A percentile compares a stretch with the other conserved stretches of the same genome.
These are phyloP conservation scores for Dryas iulia DNA, from an alignment of 1,140 invertebrate genomes.

Conservation along the genomic window DNA sequence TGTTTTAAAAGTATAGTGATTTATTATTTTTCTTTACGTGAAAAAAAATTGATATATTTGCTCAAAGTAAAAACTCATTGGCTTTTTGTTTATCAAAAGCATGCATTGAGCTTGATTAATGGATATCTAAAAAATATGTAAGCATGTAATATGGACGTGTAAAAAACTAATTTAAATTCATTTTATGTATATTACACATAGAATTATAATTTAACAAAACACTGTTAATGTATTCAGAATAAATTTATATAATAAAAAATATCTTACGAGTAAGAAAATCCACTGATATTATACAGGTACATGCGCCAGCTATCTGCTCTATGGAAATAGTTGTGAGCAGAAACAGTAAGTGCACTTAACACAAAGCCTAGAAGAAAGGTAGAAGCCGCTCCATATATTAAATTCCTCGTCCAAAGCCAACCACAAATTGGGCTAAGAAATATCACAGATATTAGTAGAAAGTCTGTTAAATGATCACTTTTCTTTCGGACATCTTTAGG, in stretches of 20 bases:
- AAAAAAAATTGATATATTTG: too few species aligned
- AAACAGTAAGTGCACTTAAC: slow-evolving; percentile 81
- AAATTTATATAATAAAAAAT: not conserved
- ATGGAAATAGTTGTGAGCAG: slow-evolving; percentile 92
- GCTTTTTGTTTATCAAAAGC: too few species aligned
- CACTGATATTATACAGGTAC: slow-evolving; percentile 88
- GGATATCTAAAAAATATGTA: too few species aligned
- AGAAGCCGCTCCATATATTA: slow-evolving; percentile 43
- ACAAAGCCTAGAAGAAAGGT: slow-evolving; percentile 70
- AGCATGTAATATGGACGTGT: too few species aligned
- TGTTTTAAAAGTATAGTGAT: not conserved
- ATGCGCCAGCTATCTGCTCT: slow-evolving; percentile 89
- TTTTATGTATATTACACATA: too few species aligned
- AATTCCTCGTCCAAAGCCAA: slow-evolving; percentile 62
- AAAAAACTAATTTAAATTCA: too few species aligned
- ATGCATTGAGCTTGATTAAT: too few species aligned
- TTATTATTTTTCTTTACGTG: not conserved
- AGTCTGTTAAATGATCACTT: slow-evolving; percentile 81
- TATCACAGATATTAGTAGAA: slow-evolving; percentile 76
- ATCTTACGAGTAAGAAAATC: slow-evolving; percentile 83
- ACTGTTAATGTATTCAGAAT: too few species aligned
- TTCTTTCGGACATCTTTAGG: slow-evolving; percentile 53
- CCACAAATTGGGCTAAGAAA: slow-evolving; percentile 79
- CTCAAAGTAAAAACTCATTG: too few species aligned
- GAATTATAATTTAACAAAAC: too few species aligned